Evolutionary conservation across 2,113 vertebrate genomes (phyloP), one percentile per base, ranked within the genome.

Genomic region (Dryoscopus gambensis): DNA sequence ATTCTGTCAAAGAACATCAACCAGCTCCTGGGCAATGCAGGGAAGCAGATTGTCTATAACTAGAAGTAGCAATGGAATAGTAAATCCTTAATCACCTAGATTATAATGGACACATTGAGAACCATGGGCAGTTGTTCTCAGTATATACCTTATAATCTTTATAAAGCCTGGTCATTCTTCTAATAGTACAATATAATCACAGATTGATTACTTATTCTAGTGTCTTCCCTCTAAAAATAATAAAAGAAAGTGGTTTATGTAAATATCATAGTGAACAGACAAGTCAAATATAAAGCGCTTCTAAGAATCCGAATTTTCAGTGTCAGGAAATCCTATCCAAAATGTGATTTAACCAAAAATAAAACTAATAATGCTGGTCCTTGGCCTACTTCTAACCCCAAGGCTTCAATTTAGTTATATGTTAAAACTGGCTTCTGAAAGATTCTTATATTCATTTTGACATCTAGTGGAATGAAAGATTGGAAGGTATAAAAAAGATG

Each of bases 371-470:
- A 76, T 31, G 9, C 63, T 93, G 69, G 28, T 25, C 49, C 18
- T 84, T 95, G 44, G 35, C 49, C 60, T 93, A 7, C 31, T 73
- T 84, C n/a, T 25, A 84, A 71, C 53, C 55, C 53, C 1, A 0
- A 52, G 44, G 63, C 42, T 63, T 71, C 39, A 55, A 11, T 87
- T 82, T 90, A 93, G 53, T 91, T 93, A 60, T 75, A 95, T 77
- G 42, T 83, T 83, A 74, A 95, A 90, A 81, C 53, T 90, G 63
- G 56, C 50, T 95, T 63, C 59, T 80, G 78, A 82, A 95, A 78
- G 21, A 47, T 56, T 53, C 40, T 62, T 62, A 21, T 37, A 33
- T 90, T 77, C 35, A 3, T 81, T 79, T 83, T 93, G 52, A 55
- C 56, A 65, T 71, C 39, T 62, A 24, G 16, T 67, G 52, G 47